Percentiles rank a stretch among this genome's conserved stretches.
Evolutionary conservation across 1,140 invertebrate genomes (phyloP).

Genomic region (Ruditapes philippinarum): DNA sequence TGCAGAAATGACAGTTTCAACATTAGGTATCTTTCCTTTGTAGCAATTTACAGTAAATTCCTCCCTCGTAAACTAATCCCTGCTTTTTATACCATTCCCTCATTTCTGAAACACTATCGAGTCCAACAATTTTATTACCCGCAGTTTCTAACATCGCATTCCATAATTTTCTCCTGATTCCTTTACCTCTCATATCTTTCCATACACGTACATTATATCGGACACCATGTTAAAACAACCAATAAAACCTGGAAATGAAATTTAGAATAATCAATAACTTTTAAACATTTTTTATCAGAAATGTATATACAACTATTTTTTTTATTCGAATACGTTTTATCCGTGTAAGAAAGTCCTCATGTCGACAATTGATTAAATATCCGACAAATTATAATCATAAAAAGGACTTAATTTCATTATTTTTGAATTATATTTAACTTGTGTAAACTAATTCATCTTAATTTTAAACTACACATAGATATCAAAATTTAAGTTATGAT

Average conservation of each 20-base stretch:
- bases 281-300: too few species aligned
- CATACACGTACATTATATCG: background rate
- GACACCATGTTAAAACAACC: background rate
- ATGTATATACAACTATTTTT: too few species aligned
- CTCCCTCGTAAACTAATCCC: background rate
- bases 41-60: background rate
- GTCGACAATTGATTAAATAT: too few species aligned
- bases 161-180: conserved; percentile 18
- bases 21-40: background rate
- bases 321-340: too few species aligned
- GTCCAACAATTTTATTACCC: background rate
- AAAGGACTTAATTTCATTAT: too few species aligned
- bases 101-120: background rate
- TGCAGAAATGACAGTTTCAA: background rate
- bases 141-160: background rate
- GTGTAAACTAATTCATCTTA: too few species aligned
- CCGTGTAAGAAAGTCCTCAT: too few species aligned
- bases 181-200: conserved; percentile 11
- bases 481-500: too few species aligned
- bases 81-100: conserved; percentile 13
- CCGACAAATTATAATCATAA: too few species aligned
- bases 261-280: too few species aligned
- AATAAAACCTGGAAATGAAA: conserved; percentile 5
- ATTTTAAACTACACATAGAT: too few species aligned
- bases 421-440: too few species aligned